These are phyloP conservation scores for Chelonus insularis DNA, from an alignment of 1,140 invertebrate genomes.

Conservation along the genomic window DNA sequence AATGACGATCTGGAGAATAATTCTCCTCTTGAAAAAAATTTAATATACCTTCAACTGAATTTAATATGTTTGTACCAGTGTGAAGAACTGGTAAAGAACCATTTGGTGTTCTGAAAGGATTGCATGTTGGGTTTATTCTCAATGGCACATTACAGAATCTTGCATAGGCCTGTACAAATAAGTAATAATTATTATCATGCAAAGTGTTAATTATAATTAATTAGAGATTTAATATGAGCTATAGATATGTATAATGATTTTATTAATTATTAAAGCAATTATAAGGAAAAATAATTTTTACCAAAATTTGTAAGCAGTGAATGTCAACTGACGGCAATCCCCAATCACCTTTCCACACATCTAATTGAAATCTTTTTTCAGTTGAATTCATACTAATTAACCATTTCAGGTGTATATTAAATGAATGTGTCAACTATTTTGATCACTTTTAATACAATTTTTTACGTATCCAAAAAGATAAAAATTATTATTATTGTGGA, in stretches of 20 bases:
- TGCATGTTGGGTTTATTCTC: slow-evolving; percentile 68
- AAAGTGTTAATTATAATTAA: slow-evolving; percentile 8
- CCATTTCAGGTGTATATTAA: too few relatives aligned
- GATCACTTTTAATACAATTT: too few relatives aligned
- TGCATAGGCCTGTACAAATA: slow-evolving; percentile 66
- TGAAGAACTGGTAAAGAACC: slow-evolving; percentile 72
- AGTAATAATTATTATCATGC: too few relatives aligned
- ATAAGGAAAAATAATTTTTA: slow-evolving; percentile 56
- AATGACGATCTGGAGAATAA: slow-evolving; percentile 54
- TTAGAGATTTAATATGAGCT: slow-evolving; percentile 31
- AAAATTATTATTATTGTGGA: too few relatives aligned
- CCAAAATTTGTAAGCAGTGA: slow-evolving; percentile 77
- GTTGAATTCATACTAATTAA: slow-evolving; percentile 27
- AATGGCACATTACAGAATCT: slow-evolving; percentile 74
- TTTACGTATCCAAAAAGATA: too few relatives aligned
- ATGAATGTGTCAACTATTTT: too few relatives aligned
- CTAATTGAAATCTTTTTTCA: slow-evolving; percentile 60
- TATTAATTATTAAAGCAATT: slow-evolving; percentile 17
- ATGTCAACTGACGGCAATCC: slow-evolving; percentile 80
- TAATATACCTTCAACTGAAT: slow-evolving; percentile 68
- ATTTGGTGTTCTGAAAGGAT: slow-evolving; percentile 70
- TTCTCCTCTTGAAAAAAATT: slow-evolving; percentile 65
- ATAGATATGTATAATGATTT: too few relatives aligned
- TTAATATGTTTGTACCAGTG: slow-evolving; percentile 62
- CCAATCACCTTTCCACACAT: slow-evolving; percentile 83